A percentile compares a stretch with the other conserved stretches of the same genome.
Evolutionary conservation across 2,113 vertebrate species (phyloP).

Genomic region (Silurus glanis): DNA sequence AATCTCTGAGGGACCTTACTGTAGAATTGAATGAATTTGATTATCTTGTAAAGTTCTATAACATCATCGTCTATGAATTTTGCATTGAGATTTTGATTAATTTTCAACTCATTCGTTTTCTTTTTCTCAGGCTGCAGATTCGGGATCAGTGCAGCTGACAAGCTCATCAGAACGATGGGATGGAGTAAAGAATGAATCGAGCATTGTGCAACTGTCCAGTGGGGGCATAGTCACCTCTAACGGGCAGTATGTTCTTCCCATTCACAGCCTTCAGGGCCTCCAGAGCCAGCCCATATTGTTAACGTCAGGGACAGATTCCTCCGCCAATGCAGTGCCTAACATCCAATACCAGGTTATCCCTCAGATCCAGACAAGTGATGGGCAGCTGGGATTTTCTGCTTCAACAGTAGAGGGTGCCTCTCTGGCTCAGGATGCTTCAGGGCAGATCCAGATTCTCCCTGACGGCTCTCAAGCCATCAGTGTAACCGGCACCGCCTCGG

Average conservation of each 20-base stretch:
- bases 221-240: slow-evolving; percentile 91
- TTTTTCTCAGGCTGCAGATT: slow-evolving; percentile 80
- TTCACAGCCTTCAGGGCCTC: slow-evolving; percentile 95
- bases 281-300: slow-evolving; percentile 97
- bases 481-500: slow-evolving; percentile 81
- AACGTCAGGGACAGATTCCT: slow-evolving; percentile 87
- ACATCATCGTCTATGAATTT: neutral
- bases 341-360: slow-evolving; percentile 99
- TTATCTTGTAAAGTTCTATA: neutral
- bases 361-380: slow-evolving; percentile 94
- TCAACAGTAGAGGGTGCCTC: slow-evolving; percentile 84
- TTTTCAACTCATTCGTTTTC: slow-evolving; percentile 38
- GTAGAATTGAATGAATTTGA: neutral
- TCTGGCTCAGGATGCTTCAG: slow-evolving; percentile 88
- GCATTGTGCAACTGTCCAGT: slow-evolving; percentile 92
- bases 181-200: slow-evolving; percentile 91
- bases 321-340: slow-evolving; percentile 93
- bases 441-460: slow-evolving; percentile 97
- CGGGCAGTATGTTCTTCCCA: slow-evolving; percentile 97
- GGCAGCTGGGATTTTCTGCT: slow-evolving; percentile 92
- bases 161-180: slow-evolving; percentile 93
- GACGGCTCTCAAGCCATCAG: slow-evolving; percentile 88
- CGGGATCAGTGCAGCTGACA: slow-evolving; percentile 85
- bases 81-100: no score
- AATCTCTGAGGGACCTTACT: neutral